phyloP scores from a whole-genome alignment of 2,888 invertebrate genomes.

The Morpho helenor region DNA sequence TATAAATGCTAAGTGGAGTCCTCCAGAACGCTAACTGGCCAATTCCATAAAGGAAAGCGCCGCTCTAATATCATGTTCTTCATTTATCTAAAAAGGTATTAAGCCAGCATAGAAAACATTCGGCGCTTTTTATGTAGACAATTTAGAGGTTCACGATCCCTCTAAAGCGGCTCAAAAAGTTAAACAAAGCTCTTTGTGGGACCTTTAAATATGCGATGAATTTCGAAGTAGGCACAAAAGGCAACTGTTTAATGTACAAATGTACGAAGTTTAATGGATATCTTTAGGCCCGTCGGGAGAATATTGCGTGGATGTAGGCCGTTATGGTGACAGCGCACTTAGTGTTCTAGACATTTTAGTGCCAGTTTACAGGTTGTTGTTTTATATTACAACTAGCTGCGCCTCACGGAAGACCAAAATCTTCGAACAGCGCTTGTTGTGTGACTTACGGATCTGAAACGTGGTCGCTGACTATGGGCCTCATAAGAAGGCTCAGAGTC shows the following conservation, averaged over 20 bases:
- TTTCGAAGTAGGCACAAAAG: conserved; percentile 60
- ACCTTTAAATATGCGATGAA: conserved; percentile 69
- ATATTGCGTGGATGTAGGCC: conserved; percentile 41
- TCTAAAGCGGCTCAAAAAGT: conserved; percentile 54
- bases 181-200: conserved; percentile 62
- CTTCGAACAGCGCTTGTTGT: too few relatives aligned
- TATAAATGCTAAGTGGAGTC: too few relatives aligned
- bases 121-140: conserved; percentile 3
- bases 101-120: not conserved
- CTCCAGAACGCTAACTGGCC: too few relatives aligned
- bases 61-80: too few relatives aligned
- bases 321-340: conserved; percentile 6
- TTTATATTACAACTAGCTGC: too few relatives aligned
- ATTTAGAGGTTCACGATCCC: conserved; percentile 35
- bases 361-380: too few relatives aligned
- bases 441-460: too few relatives aligned
- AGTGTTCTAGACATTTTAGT: not conserved
- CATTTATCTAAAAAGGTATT: too few relatives aligned
- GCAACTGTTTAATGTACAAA: conserved; percentile 57
- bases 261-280: conserved; percentile 70
- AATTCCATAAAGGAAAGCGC: too few relatives aligned
- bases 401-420: too few relatives aligned
- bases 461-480: too few relatives aligned
- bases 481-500: too few relatives aligned
- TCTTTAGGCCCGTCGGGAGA: conserved; percentile 51